These are phyloP conservation scores for Bombus impatiens DNA, from an alignment of 1,140 invertebrate species.

Conservation along the genomic window DNA sequence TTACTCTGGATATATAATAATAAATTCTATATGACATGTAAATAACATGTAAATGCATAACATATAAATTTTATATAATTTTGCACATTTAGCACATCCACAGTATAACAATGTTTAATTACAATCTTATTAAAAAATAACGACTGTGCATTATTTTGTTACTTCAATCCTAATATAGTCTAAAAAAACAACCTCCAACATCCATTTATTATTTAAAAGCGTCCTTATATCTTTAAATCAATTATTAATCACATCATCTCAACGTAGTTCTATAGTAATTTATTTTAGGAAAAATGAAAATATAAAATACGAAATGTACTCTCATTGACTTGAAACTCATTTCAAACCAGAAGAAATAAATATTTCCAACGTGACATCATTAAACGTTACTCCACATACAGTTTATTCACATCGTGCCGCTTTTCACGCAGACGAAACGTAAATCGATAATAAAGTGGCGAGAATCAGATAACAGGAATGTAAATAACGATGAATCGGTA, in stretches of 20 bases:
- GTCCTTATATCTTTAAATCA: background rate
- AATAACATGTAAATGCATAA: too few species aligned
- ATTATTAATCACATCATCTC: background rate
- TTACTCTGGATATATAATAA: too few species aligned
- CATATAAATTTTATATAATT: too few species aligned
- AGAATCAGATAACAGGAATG: background rate
- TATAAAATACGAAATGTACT: background rate
- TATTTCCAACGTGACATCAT: slow-evolving; percentile 49
- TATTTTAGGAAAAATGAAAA: background rate
- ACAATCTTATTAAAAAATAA: background rate
- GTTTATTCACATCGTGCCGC: background rate
- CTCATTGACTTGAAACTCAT: background rate
- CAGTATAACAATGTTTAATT: background rate
- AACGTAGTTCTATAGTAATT: background rate
- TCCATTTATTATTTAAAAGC: background rate
- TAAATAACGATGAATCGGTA: background rate
- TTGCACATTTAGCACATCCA: too few species aligned
- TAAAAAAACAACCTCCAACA: background rate
- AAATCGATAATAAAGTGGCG: background rate
- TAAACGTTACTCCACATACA: background rate
- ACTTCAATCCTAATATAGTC: background rate
- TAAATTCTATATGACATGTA: too few species aligned
- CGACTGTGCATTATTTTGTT: too few species aligned
- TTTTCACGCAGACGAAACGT: background rate
- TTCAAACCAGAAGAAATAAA: slow-evolving; percentile 17